Evolutionary conservation across 1,140 invertebrate species (phyloP).

Genomic region (Spodoptera frugiperda): DNA sequence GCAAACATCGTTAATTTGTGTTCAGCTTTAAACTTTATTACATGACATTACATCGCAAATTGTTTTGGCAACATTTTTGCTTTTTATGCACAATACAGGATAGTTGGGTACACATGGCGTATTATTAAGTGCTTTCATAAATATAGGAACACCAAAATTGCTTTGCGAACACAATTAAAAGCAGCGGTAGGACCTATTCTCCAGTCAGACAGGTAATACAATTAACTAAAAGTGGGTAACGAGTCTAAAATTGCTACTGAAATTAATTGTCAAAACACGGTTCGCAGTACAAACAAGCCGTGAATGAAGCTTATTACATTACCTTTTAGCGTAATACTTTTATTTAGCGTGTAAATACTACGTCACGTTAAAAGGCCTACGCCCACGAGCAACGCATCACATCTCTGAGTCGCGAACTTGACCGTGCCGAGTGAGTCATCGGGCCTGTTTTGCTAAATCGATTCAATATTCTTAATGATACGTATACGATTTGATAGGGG

Average conservation of each 20-base stretch:
- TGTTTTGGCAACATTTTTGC: neutral
- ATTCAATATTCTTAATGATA: constrained; percentile 46
- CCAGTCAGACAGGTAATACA: no score
- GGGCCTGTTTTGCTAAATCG: constrained; percentile 52
- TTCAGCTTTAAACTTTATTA: neutral
- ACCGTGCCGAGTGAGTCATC: constrained; percentile 54
- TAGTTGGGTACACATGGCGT: neutral
- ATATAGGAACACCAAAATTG: no score
- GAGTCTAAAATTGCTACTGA: no score
- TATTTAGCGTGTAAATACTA: constrained; percentile 1
- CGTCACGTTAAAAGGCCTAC: constrained; percentile 33
- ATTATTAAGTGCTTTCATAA: no score
- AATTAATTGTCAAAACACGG: neutral
- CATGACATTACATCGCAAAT: neutral
- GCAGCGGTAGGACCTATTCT: no score
- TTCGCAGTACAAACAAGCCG: neutral
- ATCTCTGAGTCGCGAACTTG: constrained; percentile 52
- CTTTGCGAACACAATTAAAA: no score
- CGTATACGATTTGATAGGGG: neutral
- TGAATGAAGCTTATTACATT: constrained; percentile 8
- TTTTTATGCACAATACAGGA: neutral
- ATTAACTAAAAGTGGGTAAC: no score
- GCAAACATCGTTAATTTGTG: constrained; percentile 13
- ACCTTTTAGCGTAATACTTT: constrained; percentile 30
- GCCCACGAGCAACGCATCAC: constrained; percentile 24